Conservation (phyloP, 2,888 invertebrate genomes). For the Tortricodes alternella region DNA sequence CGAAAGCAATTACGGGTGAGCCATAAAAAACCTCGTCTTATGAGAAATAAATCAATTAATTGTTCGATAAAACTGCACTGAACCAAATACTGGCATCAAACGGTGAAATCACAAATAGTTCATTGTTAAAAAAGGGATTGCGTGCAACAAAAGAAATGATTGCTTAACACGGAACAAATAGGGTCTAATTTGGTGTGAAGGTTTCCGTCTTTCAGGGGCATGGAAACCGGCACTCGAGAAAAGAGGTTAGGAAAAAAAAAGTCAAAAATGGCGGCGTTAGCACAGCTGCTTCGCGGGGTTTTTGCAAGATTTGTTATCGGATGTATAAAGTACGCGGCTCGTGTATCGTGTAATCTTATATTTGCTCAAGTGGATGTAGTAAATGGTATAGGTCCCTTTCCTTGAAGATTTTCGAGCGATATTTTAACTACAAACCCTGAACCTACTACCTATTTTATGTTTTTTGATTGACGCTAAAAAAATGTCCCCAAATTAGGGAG, state of each 20-base stretch:
- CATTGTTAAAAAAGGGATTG: constrained; percentile 29
- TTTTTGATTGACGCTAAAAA: no score
- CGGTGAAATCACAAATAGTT: constrained; percentile 31
- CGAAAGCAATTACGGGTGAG: constrained; percentile 22
- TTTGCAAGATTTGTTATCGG: constrained; percentile 48
- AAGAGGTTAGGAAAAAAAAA: constrained; percentile 49
- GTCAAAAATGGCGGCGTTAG: constrained; percentile 52
- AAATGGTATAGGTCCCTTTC: constrained; percentile 7
- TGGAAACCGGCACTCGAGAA: constrained; percentile 57
- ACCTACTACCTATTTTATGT: no score
- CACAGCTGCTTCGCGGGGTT: constrained; percentile 60
- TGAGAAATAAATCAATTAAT: constrained; percentile 30
- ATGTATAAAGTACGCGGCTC: constrained; percentile 14
- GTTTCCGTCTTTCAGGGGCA: constrained; percentile 45
- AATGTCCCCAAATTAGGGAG: no score
- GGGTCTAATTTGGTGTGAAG: constrained; percentile 41
- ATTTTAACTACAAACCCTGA: no score
- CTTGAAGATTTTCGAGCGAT: background rate
- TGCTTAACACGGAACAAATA: constrained; percentile 28
- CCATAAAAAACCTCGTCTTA: constrained; percentile 28
- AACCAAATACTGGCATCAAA: constrained; percentile 24
- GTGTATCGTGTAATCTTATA: constrained; percentile 23
- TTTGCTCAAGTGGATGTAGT: constrained; percentile 9
- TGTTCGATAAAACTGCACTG: constrained; percentile 26
- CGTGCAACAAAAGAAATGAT: background rate